These are phyloP conservation scores for Nephrocerus scutellatus DNA, from an alignment of 2,888 invertebrate genomes.

Conservation along the genomic window DNA sequence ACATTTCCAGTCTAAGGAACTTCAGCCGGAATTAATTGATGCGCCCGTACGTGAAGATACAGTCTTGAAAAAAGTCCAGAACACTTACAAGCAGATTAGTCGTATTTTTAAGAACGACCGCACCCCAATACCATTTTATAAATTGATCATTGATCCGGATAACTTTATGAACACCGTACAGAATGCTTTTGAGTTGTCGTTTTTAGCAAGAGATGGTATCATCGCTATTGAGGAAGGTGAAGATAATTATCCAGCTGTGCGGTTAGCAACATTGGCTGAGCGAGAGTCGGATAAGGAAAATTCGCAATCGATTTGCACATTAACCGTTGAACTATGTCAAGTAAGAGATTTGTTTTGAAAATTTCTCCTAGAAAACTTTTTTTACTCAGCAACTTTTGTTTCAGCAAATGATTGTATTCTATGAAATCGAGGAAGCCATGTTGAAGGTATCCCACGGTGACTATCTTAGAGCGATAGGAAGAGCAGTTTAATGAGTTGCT, in stretches of 20 bases:
- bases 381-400: no score
- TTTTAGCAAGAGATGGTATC: constrained; percentile 52
- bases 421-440: constrained; percentile 32
- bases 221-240: constrained; percentile 47
- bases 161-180: constrained; percentile 54
- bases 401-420: constrained; percentile 35
- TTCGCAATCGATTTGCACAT: constrained; percentile 33
- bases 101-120: constrained; percentile 42
- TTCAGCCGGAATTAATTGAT: constrained; percentile 49
- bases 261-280: constrained; percentile 23
- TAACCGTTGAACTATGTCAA: constrained; percentile 31
- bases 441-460: no score
- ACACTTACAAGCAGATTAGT: constrained; percentile 47
- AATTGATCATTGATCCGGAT: constrained; percentile 52
- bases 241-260: constrained; percentile 36
- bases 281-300: constrained; percentile 22
- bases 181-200: constrained; percentile 56
- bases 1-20: constrained; percentile 38
- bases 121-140: constrained; percentile 51
- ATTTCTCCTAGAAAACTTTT: background rate
- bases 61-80: constrained; percentile 52
- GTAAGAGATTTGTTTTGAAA: constrained; percentile 20
- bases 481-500: no score
- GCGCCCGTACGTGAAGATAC: constrained; percentile 50
- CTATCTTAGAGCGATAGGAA: no score